phyloP scores from a whole-genome alignment of 2,888 invertebrate genomes.

The Hirtodrosophila confusa region DNA sequence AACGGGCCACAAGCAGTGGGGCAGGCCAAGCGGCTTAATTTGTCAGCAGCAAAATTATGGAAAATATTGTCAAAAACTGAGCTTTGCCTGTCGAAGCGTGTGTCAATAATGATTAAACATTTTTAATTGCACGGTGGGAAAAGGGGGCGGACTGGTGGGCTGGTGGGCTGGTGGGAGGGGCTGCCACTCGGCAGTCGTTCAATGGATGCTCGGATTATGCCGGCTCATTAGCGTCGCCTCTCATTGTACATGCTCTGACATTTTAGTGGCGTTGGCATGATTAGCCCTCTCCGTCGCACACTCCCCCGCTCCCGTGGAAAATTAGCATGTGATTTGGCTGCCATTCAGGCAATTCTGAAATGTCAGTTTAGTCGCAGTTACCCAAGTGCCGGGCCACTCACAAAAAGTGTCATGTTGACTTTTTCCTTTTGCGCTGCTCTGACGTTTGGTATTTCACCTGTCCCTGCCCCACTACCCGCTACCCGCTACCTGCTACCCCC shows the following conservation, averaged over 20 bases:
- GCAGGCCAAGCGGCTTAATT: slow-evolving; percentile 47
- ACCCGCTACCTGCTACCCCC: neutral
- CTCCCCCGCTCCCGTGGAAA: slow-evolving; percentile 10
- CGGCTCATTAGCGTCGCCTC: slow-evolving; percentile 70
- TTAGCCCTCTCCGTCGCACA: slow-evolving; percentile 38
- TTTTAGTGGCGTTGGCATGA: slow-evolving; percentile 63
- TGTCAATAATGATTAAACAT: slow-evolving; percentile 70
- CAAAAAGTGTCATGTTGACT: slow-evolving; percentile 52
- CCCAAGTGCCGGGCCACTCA: slow-evolving; percentile 35
- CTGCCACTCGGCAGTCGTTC: slow-evolving; percentile 3
- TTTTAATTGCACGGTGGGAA: slow-evolving; percentile 58
- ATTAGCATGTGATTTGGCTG: slow-evolving; percentile 72
- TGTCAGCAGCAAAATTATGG: slow-evolving; percentile 58
- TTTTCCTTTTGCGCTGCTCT: slow-evolving; percentile 6
- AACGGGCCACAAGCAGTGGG: too few species aligned
- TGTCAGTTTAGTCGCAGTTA: slow-evolving; percentile 50
- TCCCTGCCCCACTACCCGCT: neutral
- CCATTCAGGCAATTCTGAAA: slow-evolving; percentile 67
- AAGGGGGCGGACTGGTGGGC: too few species aligned
- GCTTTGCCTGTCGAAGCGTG: slow-evolving; percentile 22
- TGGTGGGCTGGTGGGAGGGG: neutral
- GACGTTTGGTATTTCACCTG: slow-evolving; percentile 43
- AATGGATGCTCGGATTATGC: slow-evolving; percentile 47
- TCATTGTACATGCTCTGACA: slow-evolving; percentile 51
- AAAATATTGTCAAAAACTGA: slow-evolving; percentile 41